A percentile compares a stretch with the other conserved stretches of the same genome.
Conservation (phyloP, 1,140 invertebrate genomes). For the Trinorchestia longiramus region DNA sequence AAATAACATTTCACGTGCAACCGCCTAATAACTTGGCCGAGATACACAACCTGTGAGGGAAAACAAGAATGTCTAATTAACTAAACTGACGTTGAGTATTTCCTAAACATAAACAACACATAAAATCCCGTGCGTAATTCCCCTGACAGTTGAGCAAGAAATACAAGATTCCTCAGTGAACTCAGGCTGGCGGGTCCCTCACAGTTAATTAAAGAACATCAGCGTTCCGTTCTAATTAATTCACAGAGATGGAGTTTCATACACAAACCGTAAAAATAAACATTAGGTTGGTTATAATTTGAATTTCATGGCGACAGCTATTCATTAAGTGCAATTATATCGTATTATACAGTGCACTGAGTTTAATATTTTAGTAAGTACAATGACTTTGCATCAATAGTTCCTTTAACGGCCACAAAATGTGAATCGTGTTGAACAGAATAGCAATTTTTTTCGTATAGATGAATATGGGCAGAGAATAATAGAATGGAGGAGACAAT, state of each 20-base stretch:
- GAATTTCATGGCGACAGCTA: neutral
- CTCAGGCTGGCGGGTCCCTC: neutral
- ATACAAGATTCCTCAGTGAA: neutral
- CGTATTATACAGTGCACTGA: neutral
- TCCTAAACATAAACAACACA: too few relatives aligned
- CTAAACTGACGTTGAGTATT: too few relatives aligned
- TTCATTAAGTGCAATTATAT: neutral
- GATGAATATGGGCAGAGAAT: too few relatives aligned
- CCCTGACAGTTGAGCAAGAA: neutral
- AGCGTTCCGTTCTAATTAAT: neutral
- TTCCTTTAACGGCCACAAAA: too few relatives aligned
- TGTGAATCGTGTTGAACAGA: too few relatives aligned
- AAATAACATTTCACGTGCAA: too few relatives aligned
- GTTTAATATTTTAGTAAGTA: neutral
- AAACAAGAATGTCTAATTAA: too few relatives aligned
- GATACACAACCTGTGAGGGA: too few relatives aligned
- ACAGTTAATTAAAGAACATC: neutral
- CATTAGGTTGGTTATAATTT: neutral
- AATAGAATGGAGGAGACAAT: too few relatives aligned
- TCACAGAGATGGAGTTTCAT: neutral
- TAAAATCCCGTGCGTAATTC: neutral
- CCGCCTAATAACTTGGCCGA: too few relatives aligned
- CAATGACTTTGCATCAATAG: neutral
- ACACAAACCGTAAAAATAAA: neutral
- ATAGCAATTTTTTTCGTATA: too few relatives aligned